phyloP scores from a whole-genome alignment of 2,888 invertebrate genomes.

The Dolomedes plantarius region DNA sequence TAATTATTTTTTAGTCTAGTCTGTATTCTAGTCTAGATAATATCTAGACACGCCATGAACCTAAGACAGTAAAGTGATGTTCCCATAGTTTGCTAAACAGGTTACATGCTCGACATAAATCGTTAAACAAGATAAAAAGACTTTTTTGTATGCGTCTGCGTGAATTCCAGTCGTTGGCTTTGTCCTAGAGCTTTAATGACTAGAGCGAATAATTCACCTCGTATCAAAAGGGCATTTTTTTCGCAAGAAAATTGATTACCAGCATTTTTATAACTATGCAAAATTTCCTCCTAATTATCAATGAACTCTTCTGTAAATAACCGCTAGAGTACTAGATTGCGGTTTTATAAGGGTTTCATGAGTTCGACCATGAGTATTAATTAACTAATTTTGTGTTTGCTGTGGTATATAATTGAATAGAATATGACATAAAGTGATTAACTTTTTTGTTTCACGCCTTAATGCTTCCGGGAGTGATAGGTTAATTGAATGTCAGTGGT shows the following conservation, averaged over 20 bases:
- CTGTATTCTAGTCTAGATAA: no score
- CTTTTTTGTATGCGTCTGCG: not conserved
- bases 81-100: no score
- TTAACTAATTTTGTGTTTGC: not conserved
- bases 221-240: not conserved
- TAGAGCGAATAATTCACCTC: not conserved
- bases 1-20: no score
- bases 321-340: not conserved
- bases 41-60: no score
- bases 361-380: not conserved
- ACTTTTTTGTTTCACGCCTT: not conserved
- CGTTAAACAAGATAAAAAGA: no score
- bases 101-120: no score
- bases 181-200: not conserved
- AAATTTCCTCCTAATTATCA: not conserved
- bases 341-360: not conserved
- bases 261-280: not conserved
- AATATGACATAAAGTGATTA: not conserved
- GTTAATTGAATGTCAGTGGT: not conserved
- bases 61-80: no score
- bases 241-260: not conserved
- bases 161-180: not conserved
- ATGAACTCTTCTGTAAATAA: not conserved
- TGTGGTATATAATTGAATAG: slow-evolving; percentile 4
- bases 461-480: not conserved